phyloP scores from a whole-genome alignment of 2,888 invertebrate genomes.

The Brachyptera putata region DNA sequence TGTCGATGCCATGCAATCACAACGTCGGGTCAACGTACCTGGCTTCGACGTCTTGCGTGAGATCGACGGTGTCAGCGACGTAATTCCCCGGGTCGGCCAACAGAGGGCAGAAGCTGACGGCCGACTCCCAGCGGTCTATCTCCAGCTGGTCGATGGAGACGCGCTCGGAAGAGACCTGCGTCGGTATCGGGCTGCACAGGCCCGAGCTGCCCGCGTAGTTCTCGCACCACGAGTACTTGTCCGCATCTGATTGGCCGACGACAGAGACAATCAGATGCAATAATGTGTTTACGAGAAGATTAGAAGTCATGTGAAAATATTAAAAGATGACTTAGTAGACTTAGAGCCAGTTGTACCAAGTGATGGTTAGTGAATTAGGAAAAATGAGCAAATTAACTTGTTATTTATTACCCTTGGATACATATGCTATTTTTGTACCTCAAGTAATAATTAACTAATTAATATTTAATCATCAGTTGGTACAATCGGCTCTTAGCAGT shows the following conservation, averaged over 20 bases:
- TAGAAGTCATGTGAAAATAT: too few species aligned
- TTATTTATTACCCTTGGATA: too few species aligned
- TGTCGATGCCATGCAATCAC: too few species aligned
- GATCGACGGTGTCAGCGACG: conserved; percentile 87
- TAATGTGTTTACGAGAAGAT: too few species aligned
- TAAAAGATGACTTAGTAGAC: too few species aligned
- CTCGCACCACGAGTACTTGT: conserved; percentile 61
- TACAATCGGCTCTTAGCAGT: too few species aligned
- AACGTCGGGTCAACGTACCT: conserved; percentile 53
- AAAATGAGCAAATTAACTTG: too few species aligned
- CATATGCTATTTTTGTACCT: too few species aligned
- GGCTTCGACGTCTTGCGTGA: conserved; percentile 79
- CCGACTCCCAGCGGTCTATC: conserved; percentile 49
- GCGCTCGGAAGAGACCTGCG: conserved; percentile 38
- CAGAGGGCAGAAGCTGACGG: conserved; percentile 65
- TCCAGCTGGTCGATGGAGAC: conserved; percentile 51
- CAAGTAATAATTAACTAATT: too few species aligned
- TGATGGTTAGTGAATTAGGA: too few species aligned
- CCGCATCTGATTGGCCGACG: conserved; percentile 45
- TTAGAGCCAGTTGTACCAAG: too few species aligned
- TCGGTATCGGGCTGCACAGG: conserved; percentile 48
- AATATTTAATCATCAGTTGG: too few species aligned
- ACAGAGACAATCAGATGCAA: neutral
- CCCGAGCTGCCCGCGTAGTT: conserved; percentile 64
- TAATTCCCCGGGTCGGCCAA: conserved; percentile 74